Evolutionary conservation across 2,888 invertebrate species (phyloP).

Genomic region (Lasioglossum pauxillum): DNA sequence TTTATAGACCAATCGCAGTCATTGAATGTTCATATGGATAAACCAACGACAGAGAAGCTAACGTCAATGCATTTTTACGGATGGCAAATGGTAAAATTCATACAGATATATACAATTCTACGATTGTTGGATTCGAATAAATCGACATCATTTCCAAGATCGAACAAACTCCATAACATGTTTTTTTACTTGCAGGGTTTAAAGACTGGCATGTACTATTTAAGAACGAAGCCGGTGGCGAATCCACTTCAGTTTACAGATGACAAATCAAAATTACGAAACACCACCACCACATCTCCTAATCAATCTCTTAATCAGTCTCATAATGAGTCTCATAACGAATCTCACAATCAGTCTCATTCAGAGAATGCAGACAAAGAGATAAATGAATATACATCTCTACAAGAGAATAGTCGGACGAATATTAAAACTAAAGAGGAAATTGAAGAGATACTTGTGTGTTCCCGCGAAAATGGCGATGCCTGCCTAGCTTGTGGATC

Average conservation of each 20-base stretch:
- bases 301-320: conserved; percentile 62
- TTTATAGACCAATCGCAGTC: conserved; percentile 99
- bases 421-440: conserved; percentile 77
- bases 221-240: conserved; percentile 98
- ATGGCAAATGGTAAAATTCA: conserved; percentile 91
- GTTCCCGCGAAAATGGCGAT: conserved; percentile 94
- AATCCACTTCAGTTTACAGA: conserved; percentile 99
- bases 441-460: conserved; percentile 91
- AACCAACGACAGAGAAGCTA: conserved; percentile 96
- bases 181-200: conserved; percentile 87
- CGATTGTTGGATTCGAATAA: neutral
- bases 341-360: neutral
- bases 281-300: conserved; percentile 69
- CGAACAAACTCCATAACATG: neutral
- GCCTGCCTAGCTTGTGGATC: conserved; percentile 93
- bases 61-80: conserved; percentile 99
- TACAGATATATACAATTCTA: neutral
- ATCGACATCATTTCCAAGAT: neutral
- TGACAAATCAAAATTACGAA: conserved; percentile 90
- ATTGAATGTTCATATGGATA: conserved; percentile 98
- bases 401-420: conserved; percentile 11
- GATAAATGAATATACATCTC: conserved; percentile 9
- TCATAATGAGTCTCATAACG: neutral
- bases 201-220: conserved; percentile 99
- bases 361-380: conserved; percentile 5